phyloP scores from a whole-genome alignment of 2,888 invertebrate genomes.

The Protonemura montana region DNA sequence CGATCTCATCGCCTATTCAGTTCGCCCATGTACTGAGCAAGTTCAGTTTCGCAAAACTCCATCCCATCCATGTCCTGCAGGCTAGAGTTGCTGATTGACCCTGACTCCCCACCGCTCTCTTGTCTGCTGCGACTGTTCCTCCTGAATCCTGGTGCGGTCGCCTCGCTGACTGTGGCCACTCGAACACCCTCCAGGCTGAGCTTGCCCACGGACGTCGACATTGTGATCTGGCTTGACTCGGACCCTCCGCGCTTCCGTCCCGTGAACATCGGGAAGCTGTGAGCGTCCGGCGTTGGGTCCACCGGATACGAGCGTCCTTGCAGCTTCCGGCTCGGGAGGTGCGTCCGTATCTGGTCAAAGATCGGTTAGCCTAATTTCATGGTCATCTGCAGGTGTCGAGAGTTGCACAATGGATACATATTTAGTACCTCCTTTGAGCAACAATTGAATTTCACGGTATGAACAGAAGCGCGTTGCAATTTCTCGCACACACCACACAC shows the following conservation, averaged over 20 bases:
- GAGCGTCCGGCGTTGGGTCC: neutral
- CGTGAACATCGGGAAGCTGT: slow-evolving; percentile 24
- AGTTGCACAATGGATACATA: no score
- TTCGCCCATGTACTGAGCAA: slow-evolving; percentile 73
- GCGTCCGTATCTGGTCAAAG: neutral
- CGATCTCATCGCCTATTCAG: slow-evolving; percentile 61
- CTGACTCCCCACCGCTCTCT: slow-evolving; percentile 46
- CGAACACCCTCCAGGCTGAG: slow-evolving; percentile 54
- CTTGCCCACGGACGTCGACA: slow-evolving; percentile 55
- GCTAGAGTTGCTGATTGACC: slow-evolving; percentile 75
- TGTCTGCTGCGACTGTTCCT: slow-evolving; percentile 49
- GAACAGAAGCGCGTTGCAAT: no score
- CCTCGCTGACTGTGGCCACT: slow-evolving; percentile 58
- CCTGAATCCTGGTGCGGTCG: slow-evolving; percentile 48
- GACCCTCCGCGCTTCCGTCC: slow-evolving; percentile 53
- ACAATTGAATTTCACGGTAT: no score
- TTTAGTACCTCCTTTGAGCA: no score
- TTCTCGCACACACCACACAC: no score
- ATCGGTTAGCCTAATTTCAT: neutral
- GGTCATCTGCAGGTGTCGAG: neutral
- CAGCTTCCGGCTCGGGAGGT: neutral
- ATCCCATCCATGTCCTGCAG: slow-evolving; percentile 74
- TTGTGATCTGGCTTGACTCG: slow-evolving; percentile 56
- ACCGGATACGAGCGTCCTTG: slow-evolving; percentile 7
- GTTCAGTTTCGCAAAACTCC: slow-evolving; percentile 72